Base-by-base conservation (phyloP, 2,797 vertebrate genomes). In the Eulemur rubriventer region DNA sequence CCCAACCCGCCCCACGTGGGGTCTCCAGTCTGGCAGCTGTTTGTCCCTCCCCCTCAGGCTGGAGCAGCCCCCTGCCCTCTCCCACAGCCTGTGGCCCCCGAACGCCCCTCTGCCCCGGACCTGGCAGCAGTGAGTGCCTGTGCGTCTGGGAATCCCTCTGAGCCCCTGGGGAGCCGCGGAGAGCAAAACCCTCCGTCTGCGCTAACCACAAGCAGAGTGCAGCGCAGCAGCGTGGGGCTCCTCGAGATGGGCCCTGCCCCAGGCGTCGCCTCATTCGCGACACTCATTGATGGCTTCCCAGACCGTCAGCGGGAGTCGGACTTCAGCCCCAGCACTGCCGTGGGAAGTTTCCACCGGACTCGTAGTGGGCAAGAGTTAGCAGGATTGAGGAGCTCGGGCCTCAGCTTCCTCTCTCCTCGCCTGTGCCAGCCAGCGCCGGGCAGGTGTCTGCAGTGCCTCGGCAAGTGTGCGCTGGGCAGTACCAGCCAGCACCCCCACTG, bases 1-100 rank as follows among this genome's bases (percentile, higher is more conserved):
- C 18, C 55, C 5, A 0, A 7, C 2, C 28, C 12, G 26, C 33
- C 26, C 33, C 6, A 20, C 4, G 13, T 2, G 0, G 0, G 0
- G 6, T n/a, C 33, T 75, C 11, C 6, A 8, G 4, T 30, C 28
- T 38, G n/a, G 55, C 35, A 33, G n/a, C 2, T 17, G 20, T 43
- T 38, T 4, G 1, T 24, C 6, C 38, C 26, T 41, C 7, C n/a
- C 26, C 8, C 9, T 20, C 6, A 0, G 61, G 38, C 17, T 33
- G 46, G 28, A 5, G 55, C 65, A 3, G 14, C 26, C 59, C 67
- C 35, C 13, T 5, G 9, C 13, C 17, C 52, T 2, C 3, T 14
- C 11, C 48, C 26, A 0, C 1, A 0, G 14, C 52, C 50, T 4
- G 0, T 6, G 6, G 7, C 76, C 24, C 13, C 24, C 9, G 0